phyloP scores from a whole-genome alignment of 1,140 invertebrate genomes.

The Brachionus koreanus region DNA sequence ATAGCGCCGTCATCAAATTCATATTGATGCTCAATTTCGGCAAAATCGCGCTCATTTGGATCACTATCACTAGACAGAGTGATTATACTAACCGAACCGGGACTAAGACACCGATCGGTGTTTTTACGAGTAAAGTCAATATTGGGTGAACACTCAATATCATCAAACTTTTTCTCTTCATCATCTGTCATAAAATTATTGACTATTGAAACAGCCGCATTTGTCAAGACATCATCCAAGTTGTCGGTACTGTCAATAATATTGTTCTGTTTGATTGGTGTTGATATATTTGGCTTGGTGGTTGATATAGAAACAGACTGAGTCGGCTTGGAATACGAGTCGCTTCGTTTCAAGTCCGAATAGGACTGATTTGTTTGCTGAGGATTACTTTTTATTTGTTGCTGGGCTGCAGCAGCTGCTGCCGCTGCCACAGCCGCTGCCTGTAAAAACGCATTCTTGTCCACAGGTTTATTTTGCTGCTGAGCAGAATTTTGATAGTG shows the following conservation, averaged over 20 bases:
- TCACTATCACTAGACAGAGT: slow-evolving; percentile 41
- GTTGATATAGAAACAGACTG: background rate
- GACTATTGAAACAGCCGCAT: slow-evolving; percentile 15
- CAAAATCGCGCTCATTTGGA: background rate
- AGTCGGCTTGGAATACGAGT: background rate
- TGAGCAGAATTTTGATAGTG: background rate
- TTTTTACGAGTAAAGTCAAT: slow-evolving; percentile 25
- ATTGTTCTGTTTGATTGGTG: background rate
- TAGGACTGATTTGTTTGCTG: background rate
- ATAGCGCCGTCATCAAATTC: background rate
- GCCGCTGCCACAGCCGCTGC: slow-evolving; percentile 18
- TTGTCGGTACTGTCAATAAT: background rate
- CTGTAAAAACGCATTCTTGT: slow-evolving; percentile 26
- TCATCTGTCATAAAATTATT: slow-evolving; percentile 37
- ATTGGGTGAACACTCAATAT: background rate
- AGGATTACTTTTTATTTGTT: background rate
- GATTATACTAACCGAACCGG: slow-evolving; percentile 34
- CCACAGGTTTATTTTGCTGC: background rate
- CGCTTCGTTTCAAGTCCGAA: background rate
- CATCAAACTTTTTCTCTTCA: background rate
- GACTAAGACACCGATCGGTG: slow-evolving; percentile 10
- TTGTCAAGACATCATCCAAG: slow-evolving; percentile 26
- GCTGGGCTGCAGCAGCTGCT: slow-evolving; percentile 8
- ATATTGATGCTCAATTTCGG: background rate
- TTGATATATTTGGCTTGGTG: background rate